Evolutionary conservation across 2,888 invertebrate species (phyloP).

Genomic region (Ormyrus nitidulus): DNA sequence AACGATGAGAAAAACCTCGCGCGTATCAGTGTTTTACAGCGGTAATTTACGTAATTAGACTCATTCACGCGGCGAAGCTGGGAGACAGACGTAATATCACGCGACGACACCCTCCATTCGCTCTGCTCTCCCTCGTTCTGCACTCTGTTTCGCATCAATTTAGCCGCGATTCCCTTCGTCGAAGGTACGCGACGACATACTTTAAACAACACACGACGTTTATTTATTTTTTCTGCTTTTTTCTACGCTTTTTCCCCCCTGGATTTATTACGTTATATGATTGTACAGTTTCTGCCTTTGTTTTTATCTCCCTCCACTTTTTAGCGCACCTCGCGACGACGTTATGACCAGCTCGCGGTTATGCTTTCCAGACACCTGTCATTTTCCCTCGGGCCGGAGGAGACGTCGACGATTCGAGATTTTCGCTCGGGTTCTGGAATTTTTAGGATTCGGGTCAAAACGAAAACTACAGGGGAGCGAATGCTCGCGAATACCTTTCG

Average conservation of each 20-base stretch:
- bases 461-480: too few species aligned
- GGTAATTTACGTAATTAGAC: neutral
- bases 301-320: slow-evolving; percentile 17
- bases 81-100: slow-evolving; percentile 33
- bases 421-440: too few species aligned
- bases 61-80: slow-evolving; percentile 35
- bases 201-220: slow-evolving; percentile 11
- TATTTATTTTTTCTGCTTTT: neutral
- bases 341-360: neutral
- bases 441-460: too few species aligned
- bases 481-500: too few species aligned
- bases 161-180: neutral
- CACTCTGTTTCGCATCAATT: neutral
- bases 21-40: neutral
- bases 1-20: neutral
- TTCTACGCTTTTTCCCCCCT: neutral
- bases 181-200: neutral
- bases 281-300: slow-evolving; percentile 53
- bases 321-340: neutral
- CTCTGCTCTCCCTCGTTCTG: neutral
- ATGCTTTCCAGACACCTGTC: neutral
- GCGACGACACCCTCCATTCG: neutral
- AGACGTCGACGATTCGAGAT: too few species aligned
- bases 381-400: too few species aligned
- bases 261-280: slow-evolving; percentile 44